Base-by-base conservation (phyloP, 2,113 vertebrate genomes). In the Ahaetulla prasina region DNA sequence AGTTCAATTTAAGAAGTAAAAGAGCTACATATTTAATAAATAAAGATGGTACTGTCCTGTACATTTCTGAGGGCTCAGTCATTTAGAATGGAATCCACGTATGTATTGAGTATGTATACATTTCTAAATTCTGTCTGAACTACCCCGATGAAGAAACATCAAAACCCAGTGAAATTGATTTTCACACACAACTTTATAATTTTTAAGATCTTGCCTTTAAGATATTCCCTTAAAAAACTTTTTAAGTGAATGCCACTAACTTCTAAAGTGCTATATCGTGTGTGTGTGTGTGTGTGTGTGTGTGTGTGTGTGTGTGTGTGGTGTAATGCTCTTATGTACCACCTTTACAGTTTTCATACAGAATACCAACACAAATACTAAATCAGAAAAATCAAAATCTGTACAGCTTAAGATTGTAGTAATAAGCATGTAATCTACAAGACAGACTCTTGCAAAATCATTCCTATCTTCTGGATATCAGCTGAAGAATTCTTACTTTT, bases 331-430 rank as follows among this genome's bases (percentile, higher is more conserved):
- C 94, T 89, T 90, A 87, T 95, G 89, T 94, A 94, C 90, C 25
- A 30, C 0, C 30, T 18, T 39, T 23, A 43, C 39, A 23, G 20
- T 16, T 53, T 54, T 16, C 49, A 87, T 86, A 47, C 22, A 92
- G 39, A 96, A 91, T 23, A 95, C 22, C 43, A 90, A 35, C 22
- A 90, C 35, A 49, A 43, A 80, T 22, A 85, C 23, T 55, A 18
- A 49, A 14, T 27, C 54, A 86, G 22, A 63, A 52, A 90, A 57
- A 25, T 27, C 30, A 45, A 20, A 22, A 60, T 16, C 7, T 49
- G 12, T 89, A 63, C 96, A 86, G 96, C 95, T 95, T 93, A 93
- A 91, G n/a, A 91, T 95, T 95, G 90, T 95, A 95, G 84, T 95
- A 96, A 96, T 93, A 57, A 85, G 53, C 88, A 39, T 0, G 54